Percentiles rank a stretch among this genome's conserved stretches.
Conservation (phyloP, 1,140 invertebrate genomes). For the Batillaria attramentaria region DNA sequence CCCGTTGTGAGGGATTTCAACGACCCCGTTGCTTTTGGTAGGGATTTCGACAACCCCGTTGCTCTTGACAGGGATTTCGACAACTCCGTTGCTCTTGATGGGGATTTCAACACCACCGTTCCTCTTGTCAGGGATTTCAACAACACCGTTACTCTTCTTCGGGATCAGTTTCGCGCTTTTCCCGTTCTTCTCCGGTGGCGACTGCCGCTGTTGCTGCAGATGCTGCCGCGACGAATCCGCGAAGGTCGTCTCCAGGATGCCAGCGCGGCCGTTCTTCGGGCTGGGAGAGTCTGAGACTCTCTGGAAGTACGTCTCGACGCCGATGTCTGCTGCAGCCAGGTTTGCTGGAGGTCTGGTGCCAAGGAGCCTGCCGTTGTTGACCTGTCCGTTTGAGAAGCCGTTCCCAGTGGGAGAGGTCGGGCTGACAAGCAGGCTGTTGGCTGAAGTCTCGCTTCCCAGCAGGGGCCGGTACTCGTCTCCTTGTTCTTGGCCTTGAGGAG, state of each 20-base stretch:
- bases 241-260: background rate
- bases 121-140: no score
- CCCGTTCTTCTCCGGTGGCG: no score
- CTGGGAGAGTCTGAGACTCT: background rate
- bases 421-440: slow-evolving; percentile 24
- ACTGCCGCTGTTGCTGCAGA: background rate
- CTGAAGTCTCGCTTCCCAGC: background rate
- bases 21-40: no score
- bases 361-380: background rate
- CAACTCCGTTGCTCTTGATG: no score
- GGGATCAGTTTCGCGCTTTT: no score
- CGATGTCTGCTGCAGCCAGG: no score
- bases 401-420: slow-evolving; percentile 15
- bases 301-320: background rate
- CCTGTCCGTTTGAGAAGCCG: slow-evolving; percentile 1
- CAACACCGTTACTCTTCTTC: no score
- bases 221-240: background rate
- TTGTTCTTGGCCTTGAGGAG: no score
- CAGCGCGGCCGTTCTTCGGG: background rate
- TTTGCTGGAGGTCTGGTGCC: background rate
- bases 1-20: no score
- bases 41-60: no score
- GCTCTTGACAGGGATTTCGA: no score
- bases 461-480: slow-evolving; percentile 11
- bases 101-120: no score